Evolutionary conservation across 2,888 invertebrate genomes (phyloP), one percentile per base, ranked within the genome.

Genomic region (Patella pellucida): DNA sequence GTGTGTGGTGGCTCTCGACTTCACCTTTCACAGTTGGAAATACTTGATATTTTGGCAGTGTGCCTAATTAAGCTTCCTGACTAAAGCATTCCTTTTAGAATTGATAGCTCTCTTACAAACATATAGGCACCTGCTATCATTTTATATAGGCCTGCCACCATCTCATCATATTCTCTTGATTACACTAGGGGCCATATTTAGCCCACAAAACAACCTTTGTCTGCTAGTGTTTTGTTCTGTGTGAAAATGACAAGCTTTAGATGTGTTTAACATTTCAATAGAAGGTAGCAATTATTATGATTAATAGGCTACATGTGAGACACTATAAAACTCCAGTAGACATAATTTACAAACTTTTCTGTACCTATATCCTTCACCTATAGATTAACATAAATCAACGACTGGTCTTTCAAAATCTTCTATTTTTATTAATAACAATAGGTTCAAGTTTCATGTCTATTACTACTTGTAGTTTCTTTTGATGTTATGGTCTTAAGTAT

Each of bases 1-100:
- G 74, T 54, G 74, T 69, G 74, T 69, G 70, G 52, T 68, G 56
- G 50, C 52, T 69, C 69, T 56, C 62, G 19, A n/a, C 69, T 68
- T 71, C 71, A 75, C 75, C 68, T 54, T 54, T 50, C 75, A 71
- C 75, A 71, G 75, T 75, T 75, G 71, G 75, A 75, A 75, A 75
- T 75, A 75, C 75, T 75, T 71, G 75, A 75, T 75, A 71, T 71
- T 75, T 71, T 75, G 75, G 75, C 75, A 68, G 51, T 51, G 68
- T 54, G 75, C 75, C 71, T 71, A 75, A 75, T 75, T 75, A 75
- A 75, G 75, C 68, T 68, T 71, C 67, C 75, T 71, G 62, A 67
- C 71, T 68, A 50, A 67, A 68, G 75, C 52, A 73, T 73, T 73
- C 73, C 73, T 68, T 68, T 73, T 73, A 68, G 73, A 68, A 68